A percentile compares a stretch with the other conserved stretches of the same genome.
These are phyloP conservation scores for Tinamus guttatus DNA, from an alignment of 2,113 vertebrate species.

Conservation along the genomic window DNA sequence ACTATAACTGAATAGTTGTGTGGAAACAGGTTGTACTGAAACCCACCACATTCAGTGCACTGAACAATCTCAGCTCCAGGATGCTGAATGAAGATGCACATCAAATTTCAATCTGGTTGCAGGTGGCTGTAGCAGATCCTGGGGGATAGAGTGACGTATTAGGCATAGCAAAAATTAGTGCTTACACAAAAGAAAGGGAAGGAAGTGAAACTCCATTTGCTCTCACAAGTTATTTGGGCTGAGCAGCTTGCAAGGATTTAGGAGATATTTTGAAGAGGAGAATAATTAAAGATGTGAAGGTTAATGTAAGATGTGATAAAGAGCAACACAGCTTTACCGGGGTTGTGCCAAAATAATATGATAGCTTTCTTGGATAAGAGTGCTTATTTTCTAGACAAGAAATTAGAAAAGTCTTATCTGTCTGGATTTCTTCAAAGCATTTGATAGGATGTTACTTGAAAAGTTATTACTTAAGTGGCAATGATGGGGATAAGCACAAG, in stretches of 20 bases:
- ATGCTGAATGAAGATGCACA: not conserved
- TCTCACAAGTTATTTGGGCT: not conserved
- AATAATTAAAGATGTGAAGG: not conserved
- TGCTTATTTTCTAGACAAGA: not conserved
- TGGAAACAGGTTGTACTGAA: not conserved
- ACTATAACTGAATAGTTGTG: not conserved
- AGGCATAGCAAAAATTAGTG: not conserved
- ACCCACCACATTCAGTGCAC: not conserved
- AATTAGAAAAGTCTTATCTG: not conserved
- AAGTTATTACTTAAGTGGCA: not conserved
- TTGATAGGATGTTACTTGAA: not conserved
- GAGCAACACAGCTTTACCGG: not conserved
- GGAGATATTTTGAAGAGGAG: not conserved
- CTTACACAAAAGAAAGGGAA: not conserved
- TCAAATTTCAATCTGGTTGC: not conserved
- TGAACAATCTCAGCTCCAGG: not conserved
- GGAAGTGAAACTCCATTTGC: not conserved
- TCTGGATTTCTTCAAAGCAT: not conserved
- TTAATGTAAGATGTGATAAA: not conserved
- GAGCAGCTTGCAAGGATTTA: not conserved
- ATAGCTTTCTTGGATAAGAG: not conserved
- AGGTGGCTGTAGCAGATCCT: not conserved
- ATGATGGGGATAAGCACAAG: not conserved
- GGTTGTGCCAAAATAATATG: not conserved
- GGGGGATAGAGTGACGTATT: not conserved